phyloP scores from a whole-genome alignment of 2,113 vertebrate genomes.

The Murina feae region DNA sequence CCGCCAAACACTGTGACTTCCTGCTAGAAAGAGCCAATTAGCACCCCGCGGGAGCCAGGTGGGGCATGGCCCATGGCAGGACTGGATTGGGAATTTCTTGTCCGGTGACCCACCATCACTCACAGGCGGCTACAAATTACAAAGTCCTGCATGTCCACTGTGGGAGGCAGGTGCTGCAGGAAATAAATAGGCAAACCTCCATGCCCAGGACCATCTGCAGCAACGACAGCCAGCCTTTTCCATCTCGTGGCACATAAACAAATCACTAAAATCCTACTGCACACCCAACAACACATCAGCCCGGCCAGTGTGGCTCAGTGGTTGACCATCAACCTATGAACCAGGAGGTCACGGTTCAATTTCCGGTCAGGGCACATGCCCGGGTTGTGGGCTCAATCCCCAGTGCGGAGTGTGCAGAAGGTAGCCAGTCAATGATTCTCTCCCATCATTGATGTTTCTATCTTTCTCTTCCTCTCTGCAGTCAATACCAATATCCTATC shows the following conservation, averaged over 20 bases:
- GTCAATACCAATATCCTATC: too few relatives aligned
- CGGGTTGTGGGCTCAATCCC: too few relatives aligned
- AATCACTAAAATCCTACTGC: not conserved
- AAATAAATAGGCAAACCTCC: too few relatives aligned
- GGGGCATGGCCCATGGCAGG: fast-evolving
- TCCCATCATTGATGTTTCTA: too few relatives aligned
- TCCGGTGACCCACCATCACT: not conserved
- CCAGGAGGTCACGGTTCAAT: too few relatives aligned
- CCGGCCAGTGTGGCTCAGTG: too few relatives aligned
- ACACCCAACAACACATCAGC: not conserved
- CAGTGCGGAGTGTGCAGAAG: too few relatives aligned
- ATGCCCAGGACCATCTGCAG: not conserved
- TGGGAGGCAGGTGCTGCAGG: not conserved
- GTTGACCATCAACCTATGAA: too few relatives aligned
- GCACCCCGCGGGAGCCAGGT: fast-evolving
- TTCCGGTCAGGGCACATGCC: too few relatives aligned
- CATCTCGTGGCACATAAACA: not conserved
- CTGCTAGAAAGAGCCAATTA: not conserved
- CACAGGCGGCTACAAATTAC: fast-evolving
- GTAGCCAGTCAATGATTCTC: too few relatives aligned
- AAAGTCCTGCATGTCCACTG: not conserved
- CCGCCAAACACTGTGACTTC: not conserved
- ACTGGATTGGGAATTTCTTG: fast-evolving
- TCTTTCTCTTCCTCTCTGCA: too few relatives aligned
- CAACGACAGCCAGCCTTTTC: not conserved